These are phyloP conservation scores for Laticauda laticaudata DNA, from an alignment of 2,113 vertebrate genomes.

Conservation along the genomic window DNA sequence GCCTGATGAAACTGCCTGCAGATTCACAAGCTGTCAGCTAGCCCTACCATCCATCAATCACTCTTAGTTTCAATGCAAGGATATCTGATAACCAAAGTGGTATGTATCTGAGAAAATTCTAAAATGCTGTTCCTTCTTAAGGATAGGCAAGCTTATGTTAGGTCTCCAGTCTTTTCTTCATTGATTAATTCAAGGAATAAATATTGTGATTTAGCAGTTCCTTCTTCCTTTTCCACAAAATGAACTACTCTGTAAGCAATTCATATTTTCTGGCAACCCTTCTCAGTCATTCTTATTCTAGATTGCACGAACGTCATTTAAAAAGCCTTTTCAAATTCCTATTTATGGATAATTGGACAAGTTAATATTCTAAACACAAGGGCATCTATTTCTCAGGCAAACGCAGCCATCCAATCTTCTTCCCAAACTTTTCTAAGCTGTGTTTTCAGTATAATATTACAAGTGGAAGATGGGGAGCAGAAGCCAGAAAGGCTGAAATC, in stretches of 20 bases:
- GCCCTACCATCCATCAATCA: neutral
- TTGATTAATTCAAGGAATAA: neutral
- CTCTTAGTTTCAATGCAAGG: neutral
- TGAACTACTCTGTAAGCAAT: neutral
- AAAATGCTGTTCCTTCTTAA: neutral
- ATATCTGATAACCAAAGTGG: neutral
- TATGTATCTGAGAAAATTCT: neutral
- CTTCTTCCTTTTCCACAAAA: neutral
- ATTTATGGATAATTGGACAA: neutral
- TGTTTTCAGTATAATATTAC: neutral
- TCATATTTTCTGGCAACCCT: neutral
- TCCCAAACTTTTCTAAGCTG: neutral
- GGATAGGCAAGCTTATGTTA: neutral
- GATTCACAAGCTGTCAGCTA: neutral
- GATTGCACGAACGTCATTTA: neutral
- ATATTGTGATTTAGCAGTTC: neutral
- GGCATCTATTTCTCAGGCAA: neutral
- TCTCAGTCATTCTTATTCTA: neutral
- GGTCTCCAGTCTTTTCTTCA: neutral
- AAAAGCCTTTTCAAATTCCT: neutral
- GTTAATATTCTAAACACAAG: neutral
- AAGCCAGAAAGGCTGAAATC: neutral
- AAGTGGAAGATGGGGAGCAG: neutral
- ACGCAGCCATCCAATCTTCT: neutral
- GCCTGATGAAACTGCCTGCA: neutral